Evolutionary conservation across 2,113 vertebrate species (phyloP), one percentile per base, ranked within the genome.

Genomic region (Mastomys coucha): DNA sequence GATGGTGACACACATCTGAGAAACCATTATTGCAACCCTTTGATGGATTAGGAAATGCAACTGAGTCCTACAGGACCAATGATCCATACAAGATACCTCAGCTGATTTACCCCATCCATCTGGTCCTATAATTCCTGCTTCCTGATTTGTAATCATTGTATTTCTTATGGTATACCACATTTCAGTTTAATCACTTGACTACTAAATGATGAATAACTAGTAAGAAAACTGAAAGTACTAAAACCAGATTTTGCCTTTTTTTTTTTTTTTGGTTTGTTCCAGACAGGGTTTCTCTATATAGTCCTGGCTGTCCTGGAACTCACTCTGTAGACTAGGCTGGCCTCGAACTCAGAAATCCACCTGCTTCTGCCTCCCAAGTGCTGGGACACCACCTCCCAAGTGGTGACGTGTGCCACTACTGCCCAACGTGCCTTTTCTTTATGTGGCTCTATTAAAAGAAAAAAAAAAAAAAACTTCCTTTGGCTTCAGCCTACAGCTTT

Each of bases 101-200:
- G 0, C 0, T 94, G 17, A 1, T 58, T 90, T 7, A 93, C 5
- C 60, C 17, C 33, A 92, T 65, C 24, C 28, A 89, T 67, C 4
- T 2, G 56, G 53, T 65, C 53, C 80, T 70, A 92, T 19, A 96
- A n/a, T 16, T 36, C 8, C 72, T 45, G 56, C 39, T 16, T 81
- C 88, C 53, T 94, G 63, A 78, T 96, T 96, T 92, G 60, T 22
- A 92, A 42, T 77, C 53, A 72, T n/a, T n/a, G 33, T 93, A 17
- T 33, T 90, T 72, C 86, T 77, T 19, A 51, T 42, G 85, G 53
- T 73, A 70, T 22, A 75, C 19, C 39, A 77, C 67, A 76, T 13
- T 84, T 65, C 65, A 60, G 2, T 93, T 93, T 95, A 95, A 76
- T 86, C 82, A 75, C 33, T 69, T 51, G 22, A 56, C 77, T 82